Conservation (phyloP, 2,113 vertebrate species). For the Mesoclemmys tuberculata region DNA sequence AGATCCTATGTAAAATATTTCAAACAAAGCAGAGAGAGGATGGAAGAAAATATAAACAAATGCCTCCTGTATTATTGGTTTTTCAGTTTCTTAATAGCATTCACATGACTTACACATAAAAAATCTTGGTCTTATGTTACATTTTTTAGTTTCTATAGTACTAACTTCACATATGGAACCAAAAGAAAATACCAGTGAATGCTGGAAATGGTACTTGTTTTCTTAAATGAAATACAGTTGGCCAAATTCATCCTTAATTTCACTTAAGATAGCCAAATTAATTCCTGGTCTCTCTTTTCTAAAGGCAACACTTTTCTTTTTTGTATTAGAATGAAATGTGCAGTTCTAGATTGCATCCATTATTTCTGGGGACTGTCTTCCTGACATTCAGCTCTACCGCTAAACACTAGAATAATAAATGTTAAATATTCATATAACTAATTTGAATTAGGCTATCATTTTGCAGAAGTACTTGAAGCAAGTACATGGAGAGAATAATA, state of each 20-base stretch:
- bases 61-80: not conserved
- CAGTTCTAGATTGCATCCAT: not conserved
- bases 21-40: constrained; percentile 23
- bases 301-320: not conserved
- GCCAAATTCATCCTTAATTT: not conserved
- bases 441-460: not conserved
- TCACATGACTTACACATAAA: not conserved
- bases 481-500: not conserved
- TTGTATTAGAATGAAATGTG: not conserved
- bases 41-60: constrained; percentile 24
- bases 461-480: not conserved
- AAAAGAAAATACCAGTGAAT: not conserved
- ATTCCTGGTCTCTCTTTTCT: not conserved
- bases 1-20: constrained; percentile 31
- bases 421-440: not conserved
- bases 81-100: constrained; percentile 8
- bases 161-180: not conserved
- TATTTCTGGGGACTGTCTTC: not conserved
- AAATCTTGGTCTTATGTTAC: accelerated
- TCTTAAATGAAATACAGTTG: not conserved
- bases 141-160: not conserved
- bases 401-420: not conserved
- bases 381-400: not conserved
- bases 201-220: not conserved
- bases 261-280: not conserved